Evolutionary conservation across 2,888 invertebrate species (phyloP).

Genomic region (Lasioglossum lativentre): DNA sequence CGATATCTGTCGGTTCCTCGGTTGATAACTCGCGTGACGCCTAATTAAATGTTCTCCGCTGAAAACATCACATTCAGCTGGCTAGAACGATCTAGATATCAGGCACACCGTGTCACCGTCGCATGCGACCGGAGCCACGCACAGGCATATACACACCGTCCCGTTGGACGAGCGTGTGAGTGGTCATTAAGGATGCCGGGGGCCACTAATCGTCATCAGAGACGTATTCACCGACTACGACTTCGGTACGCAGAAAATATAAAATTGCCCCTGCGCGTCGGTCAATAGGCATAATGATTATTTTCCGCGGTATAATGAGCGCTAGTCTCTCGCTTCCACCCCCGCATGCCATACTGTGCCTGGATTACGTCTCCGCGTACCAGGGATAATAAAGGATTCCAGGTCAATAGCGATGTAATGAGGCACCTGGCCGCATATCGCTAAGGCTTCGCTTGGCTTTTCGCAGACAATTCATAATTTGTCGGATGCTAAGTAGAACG

Average conservation of each 20-base stretch:
- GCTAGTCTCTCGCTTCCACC: conserved; percentile 60
- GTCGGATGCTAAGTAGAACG: background rate
- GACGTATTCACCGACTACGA: conserved; percentile 77
- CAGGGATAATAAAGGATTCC: conserved; percentile 80
- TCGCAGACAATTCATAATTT: conserved; percentile 13
- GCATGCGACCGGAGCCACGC: conserved; percentile 29
- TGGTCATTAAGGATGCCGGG: conserved; percentile 76
- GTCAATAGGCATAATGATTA: conserved; percentile 81
- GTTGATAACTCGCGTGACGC: conserved; percentile 64
- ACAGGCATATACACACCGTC: conserved; percentile 7
- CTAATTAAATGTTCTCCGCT: conserved; percentile 70
- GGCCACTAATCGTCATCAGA: conserved; percentile 81
- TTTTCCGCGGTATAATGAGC: conserved; percentile 80
- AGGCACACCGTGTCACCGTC: conserved; percentile 51
- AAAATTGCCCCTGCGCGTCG: conserved; percentile 75
- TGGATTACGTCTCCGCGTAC: conserved; percentile 63
- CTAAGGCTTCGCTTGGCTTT: conserved; percentile 50
- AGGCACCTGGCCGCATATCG: conserved; percentile 75
- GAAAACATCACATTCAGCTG: conserved; percentile 65
- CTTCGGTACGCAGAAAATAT: conserved; percentile 74
- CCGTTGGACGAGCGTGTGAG: conserved; percentile 50
- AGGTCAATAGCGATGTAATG: conserved; percentile 80
- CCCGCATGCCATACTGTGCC: conserved; percentile 17
- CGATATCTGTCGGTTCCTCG: conserved; percentile 40
- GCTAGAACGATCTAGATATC: conserved; percentile 71